Conservation (phyloP, 2,113 vertebrate species). For the Leptobrachium ailaonicum region DNA sequence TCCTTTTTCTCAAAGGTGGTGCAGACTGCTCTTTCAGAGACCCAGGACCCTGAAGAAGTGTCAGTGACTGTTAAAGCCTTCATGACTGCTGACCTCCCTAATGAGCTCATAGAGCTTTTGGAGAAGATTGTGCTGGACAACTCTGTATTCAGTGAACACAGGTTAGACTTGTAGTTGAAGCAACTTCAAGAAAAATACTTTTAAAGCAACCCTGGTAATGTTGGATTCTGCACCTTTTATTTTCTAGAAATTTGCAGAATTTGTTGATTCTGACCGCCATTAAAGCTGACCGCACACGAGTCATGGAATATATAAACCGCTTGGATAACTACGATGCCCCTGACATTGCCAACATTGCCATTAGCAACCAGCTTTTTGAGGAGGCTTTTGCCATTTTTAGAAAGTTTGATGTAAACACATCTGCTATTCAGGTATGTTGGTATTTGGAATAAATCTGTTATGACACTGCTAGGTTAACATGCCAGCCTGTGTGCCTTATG, state of each 20-base stretch:
- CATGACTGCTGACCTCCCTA: constrained; percentile 89
- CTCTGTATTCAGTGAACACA: constrained; percentile 89
- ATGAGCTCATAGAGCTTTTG: constrained; percentile 86
- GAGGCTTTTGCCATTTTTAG: constrained; percentile 90
- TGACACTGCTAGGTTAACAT: too few species aligned
- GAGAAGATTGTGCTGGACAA: constrained; percentile 93
- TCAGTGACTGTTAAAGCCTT: constrained; percentile 91
- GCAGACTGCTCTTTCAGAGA: constrained; percentile 88
- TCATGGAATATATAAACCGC: constrained; percentile 90
- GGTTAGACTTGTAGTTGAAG: constrained; percentile 62
- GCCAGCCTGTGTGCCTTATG: not conserved
- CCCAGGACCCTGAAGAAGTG: constrained; percentile 89
- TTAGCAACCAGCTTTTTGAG: constrained; percentile 88
- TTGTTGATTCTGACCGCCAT: constrained; percentile 90
- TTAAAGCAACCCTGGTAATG: not conserved
- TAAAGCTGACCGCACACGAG: constrained; percentile 84
- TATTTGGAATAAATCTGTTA: too few species aligned
- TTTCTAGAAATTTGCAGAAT: constrained; percentile 86
- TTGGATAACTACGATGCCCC: constrained; percentile 91
- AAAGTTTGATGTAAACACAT: constrained; percentile 91
- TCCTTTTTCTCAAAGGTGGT: constrained; percentile 75
- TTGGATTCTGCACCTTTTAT: not conserved
- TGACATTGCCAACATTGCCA: constrained; percentile 87
- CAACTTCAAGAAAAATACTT: not conserved
- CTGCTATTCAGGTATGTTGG: constrained; percentile 80